Evolutionary conservation across 2,797 vertebrate species (phyloP), one percentile per base, ranked within the genome.

Genomic region (Malurus leucopterus): DNA sequence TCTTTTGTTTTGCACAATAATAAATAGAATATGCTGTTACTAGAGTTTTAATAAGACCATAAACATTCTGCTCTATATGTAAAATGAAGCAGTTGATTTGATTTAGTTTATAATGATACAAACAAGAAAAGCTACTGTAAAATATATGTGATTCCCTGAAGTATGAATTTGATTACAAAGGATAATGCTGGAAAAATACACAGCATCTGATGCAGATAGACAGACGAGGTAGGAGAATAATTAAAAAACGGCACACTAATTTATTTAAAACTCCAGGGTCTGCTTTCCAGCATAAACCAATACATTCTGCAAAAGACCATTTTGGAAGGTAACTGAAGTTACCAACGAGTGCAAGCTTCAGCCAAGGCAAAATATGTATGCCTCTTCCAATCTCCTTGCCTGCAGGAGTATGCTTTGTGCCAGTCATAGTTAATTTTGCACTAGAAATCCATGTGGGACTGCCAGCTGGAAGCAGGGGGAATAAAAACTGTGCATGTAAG

Each of bases 341-440:
- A 22, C 50, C 22, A 78, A 29, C 46, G 34, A 91, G 47, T 40
- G 62, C 38, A 92, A 69, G 51, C 67, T 91, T 93, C 87, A 86
- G 23, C 44, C 75, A 64, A 86, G 84, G 32, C 79, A 92, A 91
- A 83, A 70, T 50, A 21, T 8, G 55, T 86, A 26, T 51, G 19
- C 32, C n/a, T 95, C 78, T 95, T 81, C 57, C 55, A 87, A 54
- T 91, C 74, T 90, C 46, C 68, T 93, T 93, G 86, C 81, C 74
- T 91, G 53, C 26, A 92, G 61, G 72, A 84, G 76, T 84, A 63
- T 86, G 36, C 30, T 95, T 89, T 91, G 20, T 69, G 93, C 40
- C 68, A 92, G 61, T 63, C 30, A 76, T 67, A 88, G 91, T 81
- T 89, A 70, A 91, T 92, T 96, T 96, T 92, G 82, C 47, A 68